Conservation (phyloP, 2,888 invertebrate genomes). For the Bombylius major region DNA sequence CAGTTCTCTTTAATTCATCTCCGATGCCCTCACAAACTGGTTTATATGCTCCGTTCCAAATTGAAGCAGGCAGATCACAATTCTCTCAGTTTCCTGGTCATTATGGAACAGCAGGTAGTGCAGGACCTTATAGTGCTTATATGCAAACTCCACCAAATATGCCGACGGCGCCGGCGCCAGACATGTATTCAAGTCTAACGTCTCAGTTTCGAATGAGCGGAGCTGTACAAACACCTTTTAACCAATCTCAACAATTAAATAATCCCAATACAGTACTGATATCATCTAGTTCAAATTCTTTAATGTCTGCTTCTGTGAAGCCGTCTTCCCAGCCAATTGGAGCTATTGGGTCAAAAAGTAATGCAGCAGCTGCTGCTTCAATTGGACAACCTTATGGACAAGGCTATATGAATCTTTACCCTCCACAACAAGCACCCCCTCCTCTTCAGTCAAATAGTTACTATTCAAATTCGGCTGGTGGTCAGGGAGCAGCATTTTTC, state of each 20-base stretch:
- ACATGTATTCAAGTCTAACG: conserved; percentile 52
- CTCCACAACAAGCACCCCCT: conserved; percentile 31
- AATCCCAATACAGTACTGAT: conserved; percentile 81
- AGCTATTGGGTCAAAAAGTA: conserved; percentile 53
- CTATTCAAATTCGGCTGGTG: conserved; percentile 36
- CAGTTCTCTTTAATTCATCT: conserved; percentile 68
- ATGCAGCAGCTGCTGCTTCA: conserved; percentile 21
- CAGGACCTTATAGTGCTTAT: conserved; percentile 54
- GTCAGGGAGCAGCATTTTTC: conserved; percentile 33
- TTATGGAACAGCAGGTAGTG: conserved; percentile 39
- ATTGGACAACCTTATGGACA: conserved; percentile 24
- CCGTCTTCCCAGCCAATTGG: conserved; percentile 70
- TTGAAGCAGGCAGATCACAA: conserved; percentile 62
- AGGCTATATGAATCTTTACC: conserved; percentile 36
- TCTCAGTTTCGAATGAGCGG: conserved; percentile 51
- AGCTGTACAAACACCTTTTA: conserved; percentile 47
- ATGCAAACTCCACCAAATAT: conserved; percentile 47
- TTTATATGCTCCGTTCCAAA: conserved; percentile 71
- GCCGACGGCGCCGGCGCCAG: conserved; percentile 52
- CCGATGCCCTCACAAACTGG: conserved; percentile 59
- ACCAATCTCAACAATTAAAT: conserved; percentile 65
- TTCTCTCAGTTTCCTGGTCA: conserved; percentile 68
- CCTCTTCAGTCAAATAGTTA: conserved; percentile 36
- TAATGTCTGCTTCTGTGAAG: conserved; percentile 81
- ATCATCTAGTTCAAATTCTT: conserved; percentile 72